Conservation (phyloP, 2,113 vertebrate genomes). For the Tapirus terrestris region DNA sequence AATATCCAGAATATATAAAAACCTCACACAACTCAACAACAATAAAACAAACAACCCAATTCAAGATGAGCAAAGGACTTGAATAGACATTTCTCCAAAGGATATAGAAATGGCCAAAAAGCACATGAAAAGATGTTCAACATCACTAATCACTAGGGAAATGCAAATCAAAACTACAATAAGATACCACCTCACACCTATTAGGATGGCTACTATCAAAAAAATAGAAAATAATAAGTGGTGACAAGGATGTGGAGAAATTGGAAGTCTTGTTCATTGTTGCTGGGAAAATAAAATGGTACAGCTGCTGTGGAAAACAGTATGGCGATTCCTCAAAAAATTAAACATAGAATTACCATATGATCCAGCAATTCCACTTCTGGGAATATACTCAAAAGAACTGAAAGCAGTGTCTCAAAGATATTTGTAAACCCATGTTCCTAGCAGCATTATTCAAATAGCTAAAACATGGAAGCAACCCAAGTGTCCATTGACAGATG, state of each 20-base stretch:
- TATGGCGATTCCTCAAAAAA: background rate
- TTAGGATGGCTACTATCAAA: background rate
- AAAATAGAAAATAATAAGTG: background rate
- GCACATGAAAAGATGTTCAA: background rate
- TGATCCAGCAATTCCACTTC: background rate
- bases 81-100: background rate
- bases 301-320: background rate
- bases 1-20: background rate
- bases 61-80: background rate
- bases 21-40: background rate
- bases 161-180: conserved; percentile 4
- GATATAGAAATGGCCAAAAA: background rate
- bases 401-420: background rate
- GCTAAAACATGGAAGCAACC: background rate
- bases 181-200: background rate
- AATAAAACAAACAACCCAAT: background rate
- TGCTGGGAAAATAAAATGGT: background rate
- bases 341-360: background rate
- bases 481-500: background rate
- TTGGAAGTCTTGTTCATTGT: background rate
- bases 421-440: background rate
- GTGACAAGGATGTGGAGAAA: background rate
- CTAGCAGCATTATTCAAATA: background rate
- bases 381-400: background rate
- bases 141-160: background rate